Evolutionary conservation across 2,113 vertebrate species (phyloP).

Genomic region (Silurus meridionalis): DNA sequence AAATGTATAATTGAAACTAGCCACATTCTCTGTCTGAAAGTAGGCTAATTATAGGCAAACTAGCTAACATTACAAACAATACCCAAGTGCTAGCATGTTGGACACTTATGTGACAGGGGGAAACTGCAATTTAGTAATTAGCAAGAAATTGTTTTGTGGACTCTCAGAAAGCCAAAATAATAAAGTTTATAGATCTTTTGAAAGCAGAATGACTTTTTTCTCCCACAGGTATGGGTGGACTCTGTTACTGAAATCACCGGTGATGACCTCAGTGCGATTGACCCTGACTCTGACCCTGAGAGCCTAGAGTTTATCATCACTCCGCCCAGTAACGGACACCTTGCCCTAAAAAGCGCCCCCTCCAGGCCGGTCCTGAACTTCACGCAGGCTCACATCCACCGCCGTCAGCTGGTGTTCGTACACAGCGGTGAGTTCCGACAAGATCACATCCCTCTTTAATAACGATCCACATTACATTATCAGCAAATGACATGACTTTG

Average conservation of each 20-base stretch:
- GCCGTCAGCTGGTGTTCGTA: conserved; percentile 78
- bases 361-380: conserved; percentile 81
- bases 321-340: conserved; percentile 82
- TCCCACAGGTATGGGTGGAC: conserved; percentile 77
- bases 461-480: neutral
- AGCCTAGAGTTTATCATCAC: conserved; percentile 79
- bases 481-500: neutral
- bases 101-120: neutral
- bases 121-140: neutral
- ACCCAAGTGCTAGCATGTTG: neutral
- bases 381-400: conserved; percentile 79
- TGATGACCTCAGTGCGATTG: conserved; percentile 78
- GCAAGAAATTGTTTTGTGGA: neutral
- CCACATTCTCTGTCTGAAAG: neutral
- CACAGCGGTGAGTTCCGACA: conserved; percentile 73
- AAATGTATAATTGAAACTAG: neutral
- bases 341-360: conserved; percentile 78
- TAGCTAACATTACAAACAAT: neutral
- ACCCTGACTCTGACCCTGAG: conserved; percentile 75
- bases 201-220: neutral
- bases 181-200: neutral
- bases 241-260: conserved; percentile 80
- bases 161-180: neutral
- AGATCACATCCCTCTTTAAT: neutral
- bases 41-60: neutral